Conservation (phyloP, 2,888 invertebrate genomes). For the Koerneria pararmatus region DNA sequence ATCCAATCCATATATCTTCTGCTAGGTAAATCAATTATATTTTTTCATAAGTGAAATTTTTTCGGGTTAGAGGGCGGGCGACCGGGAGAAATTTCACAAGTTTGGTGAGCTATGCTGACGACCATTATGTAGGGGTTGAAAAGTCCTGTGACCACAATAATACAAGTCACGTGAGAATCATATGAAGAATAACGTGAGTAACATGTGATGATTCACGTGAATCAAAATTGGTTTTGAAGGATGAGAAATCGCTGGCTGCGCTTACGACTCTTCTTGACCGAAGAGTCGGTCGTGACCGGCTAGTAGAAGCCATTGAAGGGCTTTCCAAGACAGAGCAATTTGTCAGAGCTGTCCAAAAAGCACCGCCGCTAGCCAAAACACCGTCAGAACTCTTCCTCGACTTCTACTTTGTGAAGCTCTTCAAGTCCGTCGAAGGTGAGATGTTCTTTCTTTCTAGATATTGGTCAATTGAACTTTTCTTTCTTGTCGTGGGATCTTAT, state of each 20-base stretch:
- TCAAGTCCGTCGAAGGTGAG: slow-evolving; percentile 65
- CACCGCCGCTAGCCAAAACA: slow-evolving; percentile 77
- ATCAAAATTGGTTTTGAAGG: not conserved
- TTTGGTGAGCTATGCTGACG: too few species aligned
- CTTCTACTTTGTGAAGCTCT: slow-evolving; percentile 87
- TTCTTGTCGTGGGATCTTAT: not conserved
- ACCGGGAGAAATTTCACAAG: too few species aligned
- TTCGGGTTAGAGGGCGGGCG: too few species aligned
- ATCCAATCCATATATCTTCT: too few species aligned
- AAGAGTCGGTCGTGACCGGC: slow-evolving; percentile 83
- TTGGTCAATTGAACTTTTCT: not conserved
- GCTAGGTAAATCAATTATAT: too few species aligned
- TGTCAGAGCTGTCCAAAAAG: slow-evolving; percentile 84
- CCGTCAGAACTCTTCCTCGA: slow-evolving; percentile 81
- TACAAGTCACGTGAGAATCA: not conserved
- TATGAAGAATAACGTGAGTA: too few species aligned
- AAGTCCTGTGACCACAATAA: too few species aligned
- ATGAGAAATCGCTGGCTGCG: slow-evolving; percentile 28
- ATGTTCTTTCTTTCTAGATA: not conserved
- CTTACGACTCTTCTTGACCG: slow-evolving; percentile 79
- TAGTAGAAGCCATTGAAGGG: slow-evolving; percentile 78
- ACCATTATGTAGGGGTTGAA: too few species aligned
- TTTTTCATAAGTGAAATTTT: too few species aligned
- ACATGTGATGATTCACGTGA: too few species aligned
- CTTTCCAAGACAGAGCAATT: slow-evolving; percentile 77